These are phyloP conservation scores for Xenopus petersii DNA, from an alignment of 2,797 vertebrate species.

Conservation along the genomic window DNA sequence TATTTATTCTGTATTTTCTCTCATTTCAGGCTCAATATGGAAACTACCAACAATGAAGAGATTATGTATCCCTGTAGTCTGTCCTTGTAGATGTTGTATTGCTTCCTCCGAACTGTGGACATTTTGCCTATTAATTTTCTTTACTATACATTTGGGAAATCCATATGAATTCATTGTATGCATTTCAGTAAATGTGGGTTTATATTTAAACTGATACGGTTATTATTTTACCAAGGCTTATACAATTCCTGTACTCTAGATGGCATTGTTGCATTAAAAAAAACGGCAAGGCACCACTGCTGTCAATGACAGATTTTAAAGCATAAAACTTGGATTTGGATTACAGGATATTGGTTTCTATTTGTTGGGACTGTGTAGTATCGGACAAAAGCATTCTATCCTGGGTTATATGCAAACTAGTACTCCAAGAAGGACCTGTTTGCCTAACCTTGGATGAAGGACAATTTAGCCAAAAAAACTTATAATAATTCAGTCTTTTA, in stretches of 20 bases:
- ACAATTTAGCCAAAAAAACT: not conserved
- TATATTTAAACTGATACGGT: constrained; percentile 63
- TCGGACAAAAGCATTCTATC: constrained; percentile 72
- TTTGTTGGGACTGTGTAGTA: constrained; percentile 68
- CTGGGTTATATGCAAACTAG: constrained; percentile 66
- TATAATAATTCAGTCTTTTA: not conserved
- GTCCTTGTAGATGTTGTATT: constrained; percentile 64
- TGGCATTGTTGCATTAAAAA: constrained; percentile 78
- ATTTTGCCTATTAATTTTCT: constrained; percentile 67
- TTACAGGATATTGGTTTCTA: constrained; percentile 63
- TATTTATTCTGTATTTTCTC: not conserved
- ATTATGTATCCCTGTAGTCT: constrained; percentile 69
- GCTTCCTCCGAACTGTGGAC: constrained; percentile 69
- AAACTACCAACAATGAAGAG: constrained; percentile 95
- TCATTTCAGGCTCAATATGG: constrained; percentile 90
- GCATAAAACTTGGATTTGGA: too few species aligned
- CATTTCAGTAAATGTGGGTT: constrained; percentile 61
- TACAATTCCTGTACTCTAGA: constrained; percentile 73
- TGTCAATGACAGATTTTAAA: too few species aligned
- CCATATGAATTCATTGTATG: constrained; percentile 65
- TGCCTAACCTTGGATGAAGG: too few species aligned
- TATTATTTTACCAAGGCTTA: constrained; percentile 50
- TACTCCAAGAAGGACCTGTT: constrained; percentile 37
- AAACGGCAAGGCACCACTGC: constrained; percentile 1
- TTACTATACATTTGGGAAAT: constrained; percentile 56